Conservation (phyloP, 2,888 invertebrate species). For the Allacma fusca region DNA sequence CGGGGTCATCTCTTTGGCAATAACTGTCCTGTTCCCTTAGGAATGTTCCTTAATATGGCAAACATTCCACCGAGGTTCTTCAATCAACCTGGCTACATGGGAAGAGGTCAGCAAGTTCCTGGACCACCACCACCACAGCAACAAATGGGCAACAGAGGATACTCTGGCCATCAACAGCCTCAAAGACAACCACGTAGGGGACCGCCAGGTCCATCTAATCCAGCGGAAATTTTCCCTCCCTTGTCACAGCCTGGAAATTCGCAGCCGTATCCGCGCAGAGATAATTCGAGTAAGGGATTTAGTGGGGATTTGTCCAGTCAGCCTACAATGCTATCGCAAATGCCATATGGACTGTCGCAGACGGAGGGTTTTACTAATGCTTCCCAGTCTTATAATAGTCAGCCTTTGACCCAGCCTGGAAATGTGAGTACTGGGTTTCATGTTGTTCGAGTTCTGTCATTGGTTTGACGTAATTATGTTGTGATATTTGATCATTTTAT, state of each 20-base stretch:
- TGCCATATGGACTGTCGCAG: constrained; percentile 56
- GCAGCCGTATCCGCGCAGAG: neutral
- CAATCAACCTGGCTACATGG: constrained; percentile 65
- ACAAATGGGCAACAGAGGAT: neutral
- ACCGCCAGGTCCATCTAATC: constrained; percentile 27
- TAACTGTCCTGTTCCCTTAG: constrained; percentile 86
- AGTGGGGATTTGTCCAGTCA: constrained; percentile 56
- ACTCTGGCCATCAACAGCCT: neutral
- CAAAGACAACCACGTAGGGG: neutral
- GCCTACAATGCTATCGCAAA: constrained; percentile 49
- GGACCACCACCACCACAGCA: constrained; percentile 14
- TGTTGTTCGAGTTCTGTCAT: neutral
- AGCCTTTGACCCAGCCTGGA: constrained; percentile 48
- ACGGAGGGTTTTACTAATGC: constrained; percentile 37
- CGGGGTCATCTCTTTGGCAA: constrained; percentile 65
- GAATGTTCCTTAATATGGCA: constrained; percentile 92
- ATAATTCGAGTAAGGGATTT: constrained; percentile 1
- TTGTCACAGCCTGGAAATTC: constrained; percentile 16
- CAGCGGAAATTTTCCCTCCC: constrained; percentile 50
- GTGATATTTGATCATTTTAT: neutral
- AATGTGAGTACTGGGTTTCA: constrained; percentile 21
- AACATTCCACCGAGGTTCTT: constrained; percentile 79
- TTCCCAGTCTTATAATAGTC: constrained; percentile 54
- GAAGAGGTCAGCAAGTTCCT: constrained; percentile 9
- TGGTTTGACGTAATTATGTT: constrained; percentile 6